phyloP scores from a whole-genome alignment of 2,113 vertebrate genomes.

The Clupea harengus region DNA sequence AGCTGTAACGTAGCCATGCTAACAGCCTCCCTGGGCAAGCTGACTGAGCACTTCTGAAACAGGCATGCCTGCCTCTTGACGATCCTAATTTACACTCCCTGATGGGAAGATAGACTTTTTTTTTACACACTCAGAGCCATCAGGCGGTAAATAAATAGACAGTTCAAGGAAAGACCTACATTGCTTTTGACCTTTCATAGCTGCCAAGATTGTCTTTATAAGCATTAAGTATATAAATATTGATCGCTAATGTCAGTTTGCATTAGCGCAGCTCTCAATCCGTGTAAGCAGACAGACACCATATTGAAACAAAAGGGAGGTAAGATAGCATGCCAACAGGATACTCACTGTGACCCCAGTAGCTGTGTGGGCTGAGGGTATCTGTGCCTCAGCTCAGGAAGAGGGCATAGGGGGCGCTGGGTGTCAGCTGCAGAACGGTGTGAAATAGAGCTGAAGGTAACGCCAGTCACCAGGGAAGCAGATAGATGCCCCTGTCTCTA shows the following conservation, averaged over 20 bases:
- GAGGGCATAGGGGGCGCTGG: background rate
- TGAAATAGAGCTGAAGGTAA: constrained; percentile 8
- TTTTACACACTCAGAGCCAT: background rate
- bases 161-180: background rate
- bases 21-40: background rate
- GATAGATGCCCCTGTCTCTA: background rate
- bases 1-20: background rate
- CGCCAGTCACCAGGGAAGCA: background rate
- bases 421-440: background rate
- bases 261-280: background rate
- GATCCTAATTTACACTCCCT: background rate
- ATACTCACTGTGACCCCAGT: background rate
- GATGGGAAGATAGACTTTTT: background rate
- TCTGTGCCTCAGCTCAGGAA: background rate
- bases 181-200: background rate
- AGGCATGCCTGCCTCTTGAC: background rate
- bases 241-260: background rate
- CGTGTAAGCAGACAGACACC: constrained; percentile 4
- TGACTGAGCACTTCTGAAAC: background rate
- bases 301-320: background rate
- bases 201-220: background rate
- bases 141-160: background rate
- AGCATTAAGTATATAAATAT: constrained; percentile 6
- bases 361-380: background rate
- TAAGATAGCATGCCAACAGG: background rate